phyloP scores from a whole-genome alignment of 2,888 invertebrate species.

The Watsonalla binaria region DNA sequence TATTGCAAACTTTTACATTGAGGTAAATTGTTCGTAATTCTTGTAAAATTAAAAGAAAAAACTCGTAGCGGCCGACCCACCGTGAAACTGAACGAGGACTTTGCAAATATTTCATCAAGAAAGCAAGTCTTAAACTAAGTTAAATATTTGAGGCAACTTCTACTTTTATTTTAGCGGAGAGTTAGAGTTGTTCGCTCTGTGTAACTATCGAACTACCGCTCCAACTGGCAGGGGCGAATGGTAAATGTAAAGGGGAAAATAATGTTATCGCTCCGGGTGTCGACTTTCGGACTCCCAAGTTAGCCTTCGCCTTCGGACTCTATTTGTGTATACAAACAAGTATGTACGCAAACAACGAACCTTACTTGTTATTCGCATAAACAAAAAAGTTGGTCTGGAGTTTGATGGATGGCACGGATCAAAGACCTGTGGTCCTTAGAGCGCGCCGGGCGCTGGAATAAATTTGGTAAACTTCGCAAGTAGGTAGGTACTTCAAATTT shows the following conservation, averaged over 20 bases:
- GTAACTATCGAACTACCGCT: conserved; percentile 42
- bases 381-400: conserved; percentile 22
- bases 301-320: conserved; percentile 8
- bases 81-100: not conserved
- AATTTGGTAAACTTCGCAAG: not conserved
- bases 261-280: conserved; percentile 39
- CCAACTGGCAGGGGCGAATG: conserved; percentile 30
- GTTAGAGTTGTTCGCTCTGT: conserved; percentile 26
- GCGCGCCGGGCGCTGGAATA: not conserved
- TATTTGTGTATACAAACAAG: conserved; percentile 26
- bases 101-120: not conserved
- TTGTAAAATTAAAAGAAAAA: too few relatives aligned
- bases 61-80: too few relatives aligned
- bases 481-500: not conserved
- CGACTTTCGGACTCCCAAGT: conserved; percentile 20
- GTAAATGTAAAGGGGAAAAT: conserved; percentile 41
- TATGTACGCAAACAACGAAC: conserved; percentile 26
- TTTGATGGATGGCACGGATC: conserved; percentile 12
- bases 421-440: not conserved
- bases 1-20: too few relatives aligned
- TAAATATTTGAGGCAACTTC: conserved; percentile 16
- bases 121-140: not conserved
- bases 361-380: conserved; percentile 23
- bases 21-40: too few relatives aligned
- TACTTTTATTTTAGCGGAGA: conserved; percentile 18